Conservation (phyloP, 23 tunicate genomes). For the Styela plicata region DNA sequence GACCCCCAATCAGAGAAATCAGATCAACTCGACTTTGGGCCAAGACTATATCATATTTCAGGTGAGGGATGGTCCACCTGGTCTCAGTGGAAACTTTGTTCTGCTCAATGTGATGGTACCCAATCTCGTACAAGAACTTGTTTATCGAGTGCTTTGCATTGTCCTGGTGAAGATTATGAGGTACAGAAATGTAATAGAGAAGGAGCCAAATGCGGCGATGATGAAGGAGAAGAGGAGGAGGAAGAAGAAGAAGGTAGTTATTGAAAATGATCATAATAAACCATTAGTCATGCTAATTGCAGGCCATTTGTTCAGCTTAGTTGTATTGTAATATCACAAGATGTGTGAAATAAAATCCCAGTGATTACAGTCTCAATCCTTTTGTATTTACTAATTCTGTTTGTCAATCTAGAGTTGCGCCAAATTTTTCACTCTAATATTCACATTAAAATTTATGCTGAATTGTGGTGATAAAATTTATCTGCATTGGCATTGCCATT, state of each 20-base stretch:
- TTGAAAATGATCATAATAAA: not conserved
- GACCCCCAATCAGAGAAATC: no score
- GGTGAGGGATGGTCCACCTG: constrained; percentile 76
- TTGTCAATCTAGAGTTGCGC: no score
- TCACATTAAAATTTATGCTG: no score
- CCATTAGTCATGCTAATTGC: not conserved
- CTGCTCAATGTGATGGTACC: constrained; percentile 34
- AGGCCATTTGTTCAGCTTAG: not conserved
- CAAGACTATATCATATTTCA: not conserved
- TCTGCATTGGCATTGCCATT: no score
- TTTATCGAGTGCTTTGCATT: constrained; percentile 28
- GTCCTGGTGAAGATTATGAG: constrained; percentile 48
- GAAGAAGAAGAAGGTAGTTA: not conserved
- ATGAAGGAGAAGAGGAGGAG: not conserved
- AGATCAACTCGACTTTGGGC: no score
- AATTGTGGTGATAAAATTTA: no score
- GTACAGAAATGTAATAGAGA: constrained; percentile 26
- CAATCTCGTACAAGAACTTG: constrained; percentile 53
- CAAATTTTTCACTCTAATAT: no score
- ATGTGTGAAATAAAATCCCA: no score
- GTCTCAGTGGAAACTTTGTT: constrained; percentile 56
- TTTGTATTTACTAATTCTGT: no score
- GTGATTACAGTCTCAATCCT: no score
- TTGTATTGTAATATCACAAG: not conserved
- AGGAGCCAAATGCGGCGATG: constrained; percentile 21